These are phyloP conservation scores for Perodicticus potto DNA, from an alignment of 2,797 vertebrate genomes.

Conservation along the genomic window DNA sequence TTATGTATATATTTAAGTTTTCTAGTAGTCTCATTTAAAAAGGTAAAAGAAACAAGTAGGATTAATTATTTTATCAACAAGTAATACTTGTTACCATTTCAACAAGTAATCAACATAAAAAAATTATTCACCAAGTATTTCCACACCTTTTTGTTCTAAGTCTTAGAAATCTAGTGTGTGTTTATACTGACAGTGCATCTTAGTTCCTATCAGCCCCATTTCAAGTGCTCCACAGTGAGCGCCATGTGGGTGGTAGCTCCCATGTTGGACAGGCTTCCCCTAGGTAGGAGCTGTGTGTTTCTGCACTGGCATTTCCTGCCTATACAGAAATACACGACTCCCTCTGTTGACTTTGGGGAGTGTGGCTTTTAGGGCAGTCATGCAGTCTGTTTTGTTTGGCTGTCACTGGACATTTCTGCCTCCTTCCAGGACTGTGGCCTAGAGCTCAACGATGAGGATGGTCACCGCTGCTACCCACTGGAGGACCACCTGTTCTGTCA, in stretches of 20 bases:
- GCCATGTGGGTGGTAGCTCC: rapidly evolving
- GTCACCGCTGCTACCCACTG: slow-evolving; percentile 97
- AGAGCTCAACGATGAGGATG: slow-evolving; percentile 97
- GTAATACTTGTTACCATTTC: not conserved
- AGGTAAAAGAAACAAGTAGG: not conserved
- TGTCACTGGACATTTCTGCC: rapidly evolving
- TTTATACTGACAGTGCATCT: not conserved
- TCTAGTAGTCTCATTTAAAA: not conserved
- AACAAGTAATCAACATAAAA: not conserved
- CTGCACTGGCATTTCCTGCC: rapidly evolving
- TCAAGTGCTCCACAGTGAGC: not conserved
- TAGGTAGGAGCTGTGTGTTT: not conserved
- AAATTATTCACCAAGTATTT: not conserved
- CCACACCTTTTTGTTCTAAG: not conserved
- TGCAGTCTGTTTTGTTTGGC: not conserved
- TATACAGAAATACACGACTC: rapidly evolving
- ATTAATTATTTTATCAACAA: not conserved
- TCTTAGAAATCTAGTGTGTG: not conserved
- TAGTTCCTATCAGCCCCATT: not conserved
- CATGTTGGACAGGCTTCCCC: rapidly evolving
- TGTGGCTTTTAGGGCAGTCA: not conserved
- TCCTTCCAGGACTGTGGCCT: slow-evolving; percentile 93
- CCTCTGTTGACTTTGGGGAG: rapidly evolving
- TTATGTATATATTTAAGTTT: not conserved
- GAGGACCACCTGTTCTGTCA: slow-evolving; percentile 96